Evolutionary conservation across 2,888 invertebrate genomes (phyloP), one percentile per base, ranked within the genome.

Genomic region (Helicoverpa assulta): DNA sequence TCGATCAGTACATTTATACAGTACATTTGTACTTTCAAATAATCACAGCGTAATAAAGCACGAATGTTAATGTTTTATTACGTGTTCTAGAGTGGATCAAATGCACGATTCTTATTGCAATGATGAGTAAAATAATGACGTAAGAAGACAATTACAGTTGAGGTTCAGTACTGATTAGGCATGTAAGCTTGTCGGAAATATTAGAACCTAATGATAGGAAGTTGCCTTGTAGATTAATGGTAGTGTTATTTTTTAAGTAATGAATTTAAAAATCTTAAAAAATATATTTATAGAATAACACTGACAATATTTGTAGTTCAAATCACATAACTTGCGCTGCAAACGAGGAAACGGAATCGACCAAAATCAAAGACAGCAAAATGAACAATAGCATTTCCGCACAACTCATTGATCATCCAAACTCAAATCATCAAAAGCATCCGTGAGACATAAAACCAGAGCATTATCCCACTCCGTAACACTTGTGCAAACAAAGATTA

Each of bases 31-130:
- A 66, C 67, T 82, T 74, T 80, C 61, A 14, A 72, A 75, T 60
- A 29, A 65, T 55, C 19, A 65, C 51, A 56, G 50, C 58, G 43
- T 50, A 67, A 52, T 79, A 63, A 58, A 52, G 3, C 67, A 76
- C 67, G 57, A 29, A 66, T 66, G 53, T 62, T 16, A 80, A 79
- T 66, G 50, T 78, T 26, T 26, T 76, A 67, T 74, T 67, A 59
- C 59, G 52, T 52, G 47, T 68, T 58, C 57, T 78, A 52, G 57
- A 61, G 61, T 67, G 57, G 74, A 52, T 37, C 75, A 21, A 68
- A 74, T 68, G 56, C 76, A 76, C 76, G 76, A 76, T 68, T 62
- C 79, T 47, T 74, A 67, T 60, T 73, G 53, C 50, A 62, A 63
- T 59, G 47, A 61, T 67, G n/a, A 43, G 10, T 54, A 58, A 16